These are phyloP conservation scores for Halocynthia roretzi DNA, from an alignment of 23 tunicate species.

Conservation along the genomic window DNA sequence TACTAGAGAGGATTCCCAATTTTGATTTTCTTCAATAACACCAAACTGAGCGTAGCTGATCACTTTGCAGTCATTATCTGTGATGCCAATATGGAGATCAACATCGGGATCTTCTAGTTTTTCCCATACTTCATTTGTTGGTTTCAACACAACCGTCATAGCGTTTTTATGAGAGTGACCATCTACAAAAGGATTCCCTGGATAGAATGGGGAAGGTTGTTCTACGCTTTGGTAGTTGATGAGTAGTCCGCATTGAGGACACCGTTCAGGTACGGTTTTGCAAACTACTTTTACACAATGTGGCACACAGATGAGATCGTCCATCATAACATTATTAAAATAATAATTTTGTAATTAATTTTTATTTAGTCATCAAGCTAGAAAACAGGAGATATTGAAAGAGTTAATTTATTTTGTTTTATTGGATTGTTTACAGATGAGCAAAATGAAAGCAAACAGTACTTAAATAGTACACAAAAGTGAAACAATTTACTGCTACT, in stretches of 20 bases:
- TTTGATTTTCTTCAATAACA: neutral
- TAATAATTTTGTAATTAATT: too few relatives aligned
- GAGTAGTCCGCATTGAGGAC: neutral
- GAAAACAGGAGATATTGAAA: neutral
- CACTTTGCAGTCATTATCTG: slow-evolving; percentile 5
- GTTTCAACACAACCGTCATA: slow-evolving; percentile 8
- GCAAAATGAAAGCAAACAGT: too few relatives aligned
- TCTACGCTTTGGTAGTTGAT: neutral
- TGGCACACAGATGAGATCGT: slow-evolving; percentile 4
- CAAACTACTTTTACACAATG: slow-evolving; percentile 5
- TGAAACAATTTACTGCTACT: too few relatives aligned
- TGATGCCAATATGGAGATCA: slow-evolving; percentile 18
- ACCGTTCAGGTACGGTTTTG: neutral
- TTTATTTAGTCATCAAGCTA: too few relatives aligned
- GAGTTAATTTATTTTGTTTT: neutral
- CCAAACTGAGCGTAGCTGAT: neutral
- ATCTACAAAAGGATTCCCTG: neutral
- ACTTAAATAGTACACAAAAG: too few relatives aligned
- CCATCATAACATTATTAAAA: slow-evolving; percentile 9
- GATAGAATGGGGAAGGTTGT: neutral
- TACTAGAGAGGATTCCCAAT: slow-evolving; percentile 10
- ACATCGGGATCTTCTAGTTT: neutral
- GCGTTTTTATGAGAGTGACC: neutral
- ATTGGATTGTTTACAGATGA: neutral
- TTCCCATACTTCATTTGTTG: slow-evolving; percentile 10